Evolutionary conservation across 2,113 vertebrate genomes (phyloP).

Genomic region (Microcebus lehilahytsara): DNA sequence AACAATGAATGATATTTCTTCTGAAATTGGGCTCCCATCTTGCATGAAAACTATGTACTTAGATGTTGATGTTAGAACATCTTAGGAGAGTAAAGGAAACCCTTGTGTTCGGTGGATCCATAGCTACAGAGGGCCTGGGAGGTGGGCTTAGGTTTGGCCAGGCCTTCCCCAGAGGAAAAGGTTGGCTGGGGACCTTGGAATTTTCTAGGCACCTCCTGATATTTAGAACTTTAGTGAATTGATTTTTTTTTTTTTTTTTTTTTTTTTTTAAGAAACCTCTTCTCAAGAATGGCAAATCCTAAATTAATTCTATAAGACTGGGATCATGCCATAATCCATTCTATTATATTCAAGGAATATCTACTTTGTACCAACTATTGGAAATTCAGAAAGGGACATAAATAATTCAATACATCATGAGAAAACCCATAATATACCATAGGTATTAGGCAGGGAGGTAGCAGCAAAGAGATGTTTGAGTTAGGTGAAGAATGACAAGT

Average conservation of each 20-base stretch:
- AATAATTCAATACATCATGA: background rate
- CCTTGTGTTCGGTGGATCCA: background rate
- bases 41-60: background rate
- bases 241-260: background rate
- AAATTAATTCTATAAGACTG: background rate
- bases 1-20: background rate
- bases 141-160: background rate
- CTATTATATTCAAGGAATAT: background rate
- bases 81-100: background rate
- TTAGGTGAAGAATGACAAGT: background rate
- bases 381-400: conserved; percentile 12
- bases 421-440: background rate
- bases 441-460: background rate
- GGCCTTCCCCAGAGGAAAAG: background rate
- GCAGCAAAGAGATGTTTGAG: background rate
- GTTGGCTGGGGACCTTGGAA: background rate
- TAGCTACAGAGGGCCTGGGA: background rate
- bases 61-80: background rate
- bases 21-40: background rate
- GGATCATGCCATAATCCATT: background rate
- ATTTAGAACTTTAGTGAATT: background rate
- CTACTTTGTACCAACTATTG: background rate
- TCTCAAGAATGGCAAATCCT: background rate
- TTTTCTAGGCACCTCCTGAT: background rate
- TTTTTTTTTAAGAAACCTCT: background rate